Conservation (phyloP, 2,797 vertebrate genomes). For the Coluber constrictor region DNA sequence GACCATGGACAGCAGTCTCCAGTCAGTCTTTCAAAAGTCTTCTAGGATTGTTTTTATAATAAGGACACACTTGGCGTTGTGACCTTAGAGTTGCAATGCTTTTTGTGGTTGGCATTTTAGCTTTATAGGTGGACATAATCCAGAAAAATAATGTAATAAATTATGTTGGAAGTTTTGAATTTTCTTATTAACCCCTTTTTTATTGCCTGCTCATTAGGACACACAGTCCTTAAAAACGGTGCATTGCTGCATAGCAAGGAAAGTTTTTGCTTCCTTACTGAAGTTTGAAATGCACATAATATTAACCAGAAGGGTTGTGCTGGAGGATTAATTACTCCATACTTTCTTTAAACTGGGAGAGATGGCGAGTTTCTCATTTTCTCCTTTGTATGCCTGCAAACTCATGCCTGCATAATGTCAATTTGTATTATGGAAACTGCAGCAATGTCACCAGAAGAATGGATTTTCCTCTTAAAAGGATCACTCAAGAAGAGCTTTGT, state of each 20-base stretch:
- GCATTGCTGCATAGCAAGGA: background rate
- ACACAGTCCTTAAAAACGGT: background rate
- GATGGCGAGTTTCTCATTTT: background rate
- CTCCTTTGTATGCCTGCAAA: background rate
- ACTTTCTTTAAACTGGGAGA: background rate
- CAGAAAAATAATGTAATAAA: too few relatives aligned
- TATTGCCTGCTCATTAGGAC: background rate
- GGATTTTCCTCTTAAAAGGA: background rate
- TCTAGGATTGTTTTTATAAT: background rate
- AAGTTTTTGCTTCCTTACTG: background rate
- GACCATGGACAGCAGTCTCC: background rate
- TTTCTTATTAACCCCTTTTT: background rate
- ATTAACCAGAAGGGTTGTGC: background rate
- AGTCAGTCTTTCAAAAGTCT: background rate
- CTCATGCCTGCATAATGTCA: background rate
- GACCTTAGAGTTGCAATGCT: background rate
- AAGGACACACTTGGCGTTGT: background rate
- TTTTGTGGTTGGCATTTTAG: background rate
- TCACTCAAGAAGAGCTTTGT: background rate
- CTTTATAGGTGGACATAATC: background rate
- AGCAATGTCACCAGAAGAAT: conserved; percentile 8
- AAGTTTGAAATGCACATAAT: background rate
- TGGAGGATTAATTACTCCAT: background rate
- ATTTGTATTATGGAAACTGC: background rate
- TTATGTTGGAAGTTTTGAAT: too few relatives aligned